Base-by-base conservation (phyloP, 2,113 vertebrate genomes). In the Corydoras maculifer region DNA sequence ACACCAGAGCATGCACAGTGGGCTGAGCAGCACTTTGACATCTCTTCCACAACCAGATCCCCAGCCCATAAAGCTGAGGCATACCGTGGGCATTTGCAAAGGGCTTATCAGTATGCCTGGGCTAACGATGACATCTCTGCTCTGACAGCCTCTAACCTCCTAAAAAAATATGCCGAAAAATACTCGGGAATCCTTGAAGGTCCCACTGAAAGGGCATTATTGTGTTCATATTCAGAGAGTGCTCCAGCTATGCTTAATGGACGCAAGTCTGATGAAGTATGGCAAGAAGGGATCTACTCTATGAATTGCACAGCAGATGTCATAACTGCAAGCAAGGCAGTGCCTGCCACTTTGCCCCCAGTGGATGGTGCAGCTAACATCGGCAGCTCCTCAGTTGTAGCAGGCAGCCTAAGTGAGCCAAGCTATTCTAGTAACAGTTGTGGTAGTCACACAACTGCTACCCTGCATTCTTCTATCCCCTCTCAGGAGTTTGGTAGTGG, bases 1-100 rank as follows among this genome's bases (percentile, higher is more conserved):
- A 99, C 94, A 91, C 97, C 94, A 9, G 97, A 99, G 91, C 97
- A 99, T 91, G 94, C 94, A 82, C 97, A 99, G 93, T 98, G 96
- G 96, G 96, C 96, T 80, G 96, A 98, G 70, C 96, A 99, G 88
- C 97, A 98, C 91, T 98, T 99, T 86, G 96, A 99, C 87, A 98
- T 99, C 90, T 94, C 94, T 75, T 98, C 96, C 18, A 98, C 95
- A 74, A 97, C 95, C 32, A 91, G 95, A 79, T 98, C 96, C 58
- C 97, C 96, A 18, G 95, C 95, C 80, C 97, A 99, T 88, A 99
- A 99, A 90, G 95, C 96, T 57, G 97, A 99, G 90, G 93, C 94
- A 75, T 99, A 98, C 84, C 87, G 95, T 62, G 97, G 94, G 43
- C 96, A 99, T 83, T 86, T 99, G 82, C 97, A 99, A 87, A 92